Evolutionary conservation across 2,113 vertebrate genomes (phyloP).

Genomic region (Emydura subglobosa): DNA sequence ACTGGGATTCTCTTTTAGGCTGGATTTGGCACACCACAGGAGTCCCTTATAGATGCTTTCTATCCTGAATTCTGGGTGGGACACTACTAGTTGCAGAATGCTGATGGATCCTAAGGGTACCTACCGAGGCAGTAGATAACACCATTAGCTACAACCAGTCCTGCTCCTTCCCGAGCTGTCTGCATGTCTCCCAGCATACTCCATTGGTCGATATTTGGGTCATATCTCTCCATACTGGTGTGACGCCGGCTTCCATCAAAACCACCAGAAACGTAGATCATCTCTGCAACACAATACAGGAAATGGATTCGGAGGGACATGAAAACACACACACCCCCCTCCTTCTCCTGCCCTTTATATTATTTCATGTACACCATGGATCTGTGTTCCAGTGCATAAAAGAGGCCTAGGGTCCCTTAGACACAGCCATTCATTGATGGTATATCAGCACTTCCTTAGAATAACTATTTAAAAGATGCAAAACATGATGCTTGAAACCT

Average conservation of each 20-base stretch:
- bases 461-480: background rate
- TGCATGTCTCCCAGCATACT: constrained; percentile 99
- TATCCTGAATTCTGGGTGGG: background rate
- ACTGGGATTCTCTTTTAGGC: background rate
- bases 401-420: background rate
- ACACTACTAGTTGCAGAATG: background rate
- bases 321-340: fast-evolving
- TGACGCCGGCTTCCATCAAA: constrained; percentile 97
- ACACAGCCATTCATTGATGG: background rate
- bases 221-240: constrained; percentile 98
- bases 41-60: background rate
- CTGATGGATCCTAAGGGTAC: background rate
- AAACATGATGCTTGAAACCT: background rate
- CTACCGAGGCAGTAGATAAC: constrained; percentile 97
- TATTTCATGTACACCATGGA: background rate
- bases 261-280: constrained; percentile 98
- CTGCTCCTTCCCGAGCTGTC: constrained; percentile 95
- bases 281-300: constrained; percentile 82
- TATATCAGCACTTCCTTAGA: background rate
- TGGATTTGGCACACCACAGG: fast-evolving
- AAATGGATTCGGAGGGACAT: background rate
- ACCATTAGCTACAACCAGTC: constrained; percentile 95
- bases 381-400: background rate
- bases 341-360: fast-evolving
- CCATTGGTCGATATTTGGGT: constrained; percentile 99